Base-by-base conservation (phyloP, 2,113 vertebrate genomes). In the Loxodonta africana region DNA sequence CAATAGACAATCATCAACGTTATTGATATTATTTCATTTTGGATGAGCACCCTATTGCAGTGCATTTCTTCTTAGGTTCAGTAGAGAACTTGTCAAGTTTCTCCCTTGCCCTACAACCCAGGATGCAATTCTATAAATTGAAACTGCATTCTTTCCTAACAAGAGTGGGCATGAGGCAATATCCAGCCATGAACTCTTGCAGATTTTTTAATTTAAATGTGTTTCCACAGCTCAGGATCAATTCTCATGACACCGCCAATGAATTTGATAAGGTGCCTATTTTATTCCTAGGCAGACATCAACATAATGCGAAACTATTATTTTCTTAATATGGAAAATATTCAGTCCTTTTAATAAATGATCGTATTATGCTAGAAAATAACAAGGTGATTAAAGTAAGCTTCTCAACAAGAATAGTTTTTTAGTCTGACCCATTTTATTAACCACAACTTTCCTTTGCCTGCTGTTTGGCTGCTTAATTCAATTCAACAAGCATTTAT, bases 161-260 rank as follows among this genome's bases (percentile, higher is more conserved):
- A 84, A 77, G 17, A 78, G 20, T 60, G 11, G 30, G 15, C 21
- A 48, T 44, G 21, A 46, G 33, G 44, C 30, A 78, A 41, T 87
- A 95, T 53, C 67, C 71, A 83, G 77, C 53, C 17, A 8, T 41
- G 46, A 88, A 85, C 8, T 76, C 44, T 62, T 57, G 11, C 15
- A 69, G 41, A 74, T 81, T n/a, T 94, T 97, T 62, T 28, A 88
- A 89, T 94, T 97, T 62, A 23, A 88, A 89, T 53, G 23, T 92
- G 57, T 76, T 67, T 5, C 57, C 57, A 86, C 6, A 73, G 48
- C 37, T 76, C 33, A 81, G 46, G 21, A 76, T 73, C 80, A 84
- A 88, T 82, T 69, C 71, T 94, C n/a, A 53, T 81, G 65, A 94
- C 23, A 88, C 20, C 11, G 44, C 25, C 41, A 88, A 83, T 73